Evolutionary conservation across 2,888 invertebrate genomes (phyloP), one percentile per base, ranked within the genome.

Genomic region (Dorcus hopei): DNA sequence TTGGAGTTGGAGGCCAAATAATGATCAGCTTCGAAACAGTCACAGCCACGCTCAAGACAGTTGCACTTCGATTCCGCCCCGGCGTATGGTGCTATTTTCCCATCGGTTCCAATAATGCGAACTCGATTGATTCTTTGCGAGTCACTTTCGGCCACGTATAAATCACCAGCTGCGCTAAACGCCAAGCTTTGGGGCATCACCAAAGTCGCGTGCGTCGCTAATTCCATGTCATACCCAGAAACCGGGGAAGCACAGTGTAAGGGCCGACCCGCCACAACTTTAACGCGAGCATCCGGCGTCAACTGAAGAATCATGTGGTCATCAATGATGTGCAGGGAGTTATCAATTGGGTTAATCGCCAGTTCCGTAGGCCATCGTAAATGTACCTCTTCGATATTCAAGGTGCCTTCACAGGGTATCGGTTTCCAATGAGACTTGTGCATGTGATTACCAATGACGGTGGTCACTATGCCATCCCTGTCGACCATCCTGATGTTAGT

Each of bases 281-380:
- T 91, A 0, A 96, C 91, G 57, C 95, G 83, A 9, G 94, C 92
- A 77, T 96, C 95, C 0, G 91, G 88, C 1, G 96, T 95, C 80
- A 97, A 83, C 73, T 95, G 92, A 9, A 97, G 81, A 51, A 94
- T 92, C 91, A 96, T 94, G 73, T 96, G 96, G 73, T 95, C 95
- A 72, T 98, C 98, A 52, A 98, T 93, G 66, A 99, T 94, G 75
- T 97, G 95, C 33, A 99, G 80, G 0, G 94, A 91, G 76, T 96
- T 95, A 75, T 97, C 97, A 54, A 97, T 80, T 0, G 97, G 97
- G 77, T 95, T 96, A 38, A 97, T 93, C 0, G 96, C 89, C 11
- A 98, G 80, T 74, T 95, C 95, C 0, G 97, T 97, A 0, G 98
- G 98, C 97, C 97, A 98, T 54, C 95, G 85, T 52, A 97, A 80